Evolutionary conservation across 2,888 invertebrate species (phyloP), one percentile per base, ranked within the genome.

Genomic region (Aleiodes testaceus): DNA sequence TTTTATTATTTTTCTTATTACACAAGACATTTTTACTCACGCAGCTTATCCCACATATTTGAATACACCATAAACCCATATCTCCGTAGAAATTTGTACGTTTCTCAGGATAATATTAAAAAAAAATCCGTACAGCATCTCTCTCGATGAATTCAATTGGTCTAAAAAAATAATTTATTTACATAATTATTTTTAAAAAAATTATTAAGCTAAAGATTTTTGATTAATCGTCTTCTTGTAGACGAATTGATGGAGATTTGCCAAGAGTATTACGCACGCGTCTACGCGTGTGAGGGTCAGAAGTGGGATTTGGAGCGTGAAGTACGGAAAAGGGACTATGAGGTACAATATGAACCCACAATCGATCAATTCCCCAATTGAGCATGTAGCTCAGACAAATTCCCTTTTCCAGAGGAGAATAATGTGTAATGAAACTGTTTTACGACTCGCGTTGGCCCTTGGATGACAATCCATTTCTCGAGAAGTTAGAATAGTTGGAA

Each of bases 221-320:
- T 80, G 78, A 75, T 71, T 79, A 80, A 83, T 80, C 81, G 81
- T 84, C 79, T 84, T 85, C 82, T 90, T 92, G 90, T 93, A 94
- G 95, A 91, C 89, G 90, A 92, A 90, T 94, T 97, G 92, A 94
- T 94, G 93, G 93, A 92, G 92, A 94, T 97, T 92, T 93, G 95
- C 92, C 93, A 95, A 93, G 94, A 95, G 91, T 96, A 97, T 93
- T 94, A 95, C 94, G 94, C 95, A 90, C 96, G 97, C 92, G 94
- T 98, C 93, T 94, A 94, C 93, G 92, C 94, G 92, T 95, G 97
- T 93, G 98, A 98, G 93, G 95, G 96, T 92, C 97, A 97, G 92
- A 98, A 98, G 93, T 99, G 98, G 95, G 99, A 99, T 95, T 97
- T 99, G 95, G 99, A 99, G 94, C 95, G 95, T 92, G 97, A 97